Evolutionary conservation across 30 jellyfish, hydroid and myxozoan genomes (phyloP).

Genomic region (Clytia hemisphaerica): DNA sequence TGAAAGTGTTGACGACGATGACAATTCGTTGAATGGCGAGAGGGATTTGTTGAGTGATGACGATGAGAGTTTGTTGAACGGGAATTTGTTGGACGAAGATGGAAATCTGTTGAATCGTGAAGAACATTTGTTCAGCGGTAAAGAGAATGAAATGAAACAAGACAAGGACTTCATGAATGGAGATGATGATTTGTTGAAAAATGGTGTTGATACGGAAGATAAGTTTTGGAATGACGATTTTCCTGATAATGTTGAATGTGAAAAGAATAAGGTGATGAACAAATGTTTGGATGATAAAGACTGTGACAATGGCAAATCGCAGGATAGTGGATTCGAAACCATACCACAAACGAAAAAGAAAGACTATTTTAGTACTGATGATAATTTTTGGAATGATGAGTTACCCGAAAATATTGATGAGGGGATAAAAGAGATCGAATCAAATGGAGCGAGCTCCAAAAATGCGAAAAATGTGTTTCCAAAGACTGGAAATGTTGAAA

Average conservation of each 20-base stretch:
- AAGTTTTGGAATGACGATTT: neutral
- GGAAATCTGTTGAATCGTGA: no score
- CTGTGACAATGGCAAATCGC: slow-evolving; percentile 9
- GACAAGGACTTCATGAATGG: slow-evolving; percentile 1
- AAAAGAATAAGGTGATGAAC: neutral
- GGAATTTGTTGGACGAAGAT: no score
- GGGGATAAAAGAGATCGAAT: no score
- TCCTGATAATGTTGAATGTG: neutral
- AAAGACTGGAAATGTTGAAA: no score
- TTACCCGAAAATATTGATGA: neutral
- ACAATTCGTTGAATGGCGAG: no score
- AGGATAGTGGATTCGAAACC: slow-evolving; percentile 39
- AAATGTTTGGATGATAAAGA: neutral
- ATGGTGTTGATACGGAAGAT: neutral
- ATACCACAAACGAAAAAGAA: neutral
- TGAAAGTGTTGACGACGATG: neutral
- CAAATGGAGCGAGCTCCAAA: no score
- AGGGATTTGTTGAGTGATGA: no score
- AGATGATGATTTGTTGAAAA: neutral
- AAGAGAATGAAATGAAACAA: no score
- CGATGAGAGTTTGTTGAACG: no score
- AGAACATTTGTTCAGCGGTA: no score
- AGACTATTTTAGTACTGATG: slow-evolving; percentile 21
- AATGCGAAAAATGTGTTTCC: no score
- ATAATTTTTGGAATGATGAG: neutral